Conservation (phyloP, 1,140 invertebrate genomes). For the Neocloeon triangulifer region DNA sequence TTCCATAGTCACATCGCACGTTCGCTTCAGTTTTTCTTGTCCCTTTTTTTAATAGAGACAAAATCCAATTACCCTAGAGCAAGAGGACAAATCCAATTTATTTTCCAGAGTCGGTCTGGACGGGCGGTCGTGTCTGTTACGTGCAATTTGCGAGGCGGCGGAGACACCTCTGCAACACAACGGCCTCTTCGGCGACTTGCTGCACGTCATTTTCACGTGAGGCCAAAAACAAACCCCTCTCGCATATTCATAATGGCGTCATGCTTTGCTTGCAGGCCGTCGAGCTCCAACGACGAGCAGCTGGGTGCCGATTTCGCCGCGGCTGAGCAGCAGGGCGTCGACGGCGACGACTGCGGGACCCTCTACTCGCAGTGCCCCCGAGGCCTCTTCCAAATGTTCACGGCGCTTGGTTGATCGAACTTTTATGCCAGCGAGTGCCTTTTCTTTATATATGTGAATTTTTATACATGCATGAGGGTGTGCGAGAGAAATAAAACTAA, state of each 20-base stretch:
- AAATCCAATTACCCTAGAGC: no score
- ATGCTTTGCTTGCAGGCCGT: constrained; percentile 15
- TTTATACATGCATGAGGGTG: no score
- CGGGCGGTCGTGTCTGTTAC: constrained; percentile 35
- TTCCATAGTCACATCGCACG: no score
- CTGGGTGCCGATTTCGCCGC: constrained; percentile 17
- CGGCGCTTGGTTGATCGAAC: no score
- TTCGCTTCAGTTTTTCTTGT: no score
- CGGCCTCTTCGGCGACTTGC: constrained; percentile 44
- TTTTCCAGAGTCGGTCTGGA: constrained; percentile 39
- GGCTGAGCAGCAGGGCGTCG: constrained; percentile 18
- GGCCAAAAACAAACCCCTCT: constrained; percentile 11
- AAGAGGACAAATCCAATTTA: no score
- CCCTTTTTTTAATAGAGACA: no score
- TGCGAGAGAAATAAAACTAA: no score
- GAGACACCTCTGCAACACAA: constrained; percentile 32
- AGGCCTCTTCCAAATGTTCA: constrained; percentile 21
- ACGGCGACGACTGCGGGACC: constrained; percentile 17
- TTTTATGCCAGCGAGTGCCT: no score
- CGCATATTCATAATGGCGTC: background rate
- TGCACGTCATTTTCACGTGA: constrained; percentile 44
- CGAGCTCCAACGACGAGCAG: constrained; percentile 16
- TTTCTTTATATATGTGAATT: no score
- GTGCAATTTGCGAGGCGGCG: constrained; percentile 42
- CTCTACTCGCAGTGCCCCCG: constrained; percentile 18